phyloP scores from a whole-genome alignment of 2,888 invertebrate species.

The Willowsia nigromaculata region DNA sequence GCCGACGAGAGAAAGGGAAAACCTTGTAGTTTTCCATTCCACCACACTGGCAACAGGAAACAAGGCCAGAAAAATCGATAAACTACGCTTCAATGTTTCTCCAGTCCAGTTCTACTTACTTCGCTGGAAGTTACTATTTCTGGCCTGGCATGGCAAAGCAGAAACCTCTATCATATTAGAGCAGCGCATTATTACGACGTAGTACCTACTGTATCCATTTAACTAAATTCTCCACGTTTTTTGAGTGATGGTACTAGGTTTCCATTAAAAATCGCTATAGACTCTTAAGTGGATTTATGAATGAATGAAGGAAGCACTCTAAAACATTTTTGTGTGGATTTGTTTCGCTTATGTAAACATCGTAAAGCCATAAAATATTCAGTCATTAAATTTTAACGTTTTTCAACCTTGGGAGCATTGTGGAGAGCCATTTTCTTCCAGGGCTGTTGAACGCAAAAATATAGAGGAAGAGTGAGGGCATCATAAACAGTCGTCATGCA shows the following conservation, averaged over 20 bases:
- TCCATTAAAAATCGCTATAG: neutral
- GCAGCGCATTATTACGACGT: neutral
- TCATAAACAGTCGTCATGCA: constrained; percentile 89
- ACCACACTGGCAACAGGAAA: neutral
- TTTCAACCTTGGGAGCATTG: constrained; percentile 90
- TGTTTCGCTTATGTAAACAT: too few species aligned
- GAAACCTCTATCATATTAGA: neutral
- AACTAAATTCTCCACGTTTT: too few species aligned
- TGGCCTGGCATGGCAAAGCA: neutral
- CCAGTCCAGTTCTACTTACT: neutral
- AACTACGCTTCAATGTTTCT: constrained; percentile 37
- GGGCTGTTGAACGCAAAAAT: constrained; percentile 91
- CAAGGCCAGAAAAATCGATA: constrained; percentile 40
- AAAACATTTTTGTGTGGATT: neutral
- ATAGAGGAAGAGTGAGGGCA: constrained; percentile 93
- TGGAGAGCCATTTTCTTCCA: constrained; percentile 91
- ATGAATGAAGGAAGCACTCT: neutral
- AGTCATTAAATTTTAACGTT: constrained; percentile 78
- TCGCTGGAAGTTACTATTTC: neutral
- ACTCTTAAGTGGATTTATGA: too few species aligned
- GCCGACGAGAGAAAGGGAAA: neutral
- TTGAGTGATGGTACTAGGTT: neutral
- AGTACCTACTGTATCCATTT: neutral
- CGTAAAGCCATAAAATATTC: neutral
- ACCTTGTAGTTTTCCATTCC: neutral